Evolutionary conservation across 2,113 vertebrate genomes (phyloP), one percentile per base, ranked within the genome.

Genomic region (Mirza zaza): DNA sequence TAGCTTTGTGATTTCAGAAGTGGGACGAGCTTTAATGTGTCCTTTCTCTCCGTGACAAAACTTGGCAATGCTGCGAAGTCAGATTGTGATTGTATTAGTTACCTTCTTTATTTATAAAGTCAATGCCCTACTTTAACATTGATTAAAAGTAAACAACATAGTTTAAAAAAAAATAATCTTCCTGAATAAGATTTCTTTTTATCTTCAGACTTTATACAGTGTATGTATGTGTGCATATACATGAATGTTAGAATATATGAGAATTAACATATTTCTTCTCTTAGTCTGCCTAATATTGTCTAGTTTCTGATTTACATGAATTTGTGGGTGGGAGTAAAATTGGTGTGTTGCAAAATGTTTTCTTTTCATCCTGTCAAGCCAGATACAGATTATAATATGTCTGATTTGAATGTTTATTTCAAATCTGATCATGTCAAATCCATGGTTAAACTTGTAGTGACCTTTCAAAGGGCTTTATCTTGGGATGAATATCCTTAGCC

Each of bases 81-180:
- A 42, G 82, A 4, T 59, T 1, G 1, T 86, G 77, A 82, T 89
- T 59, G 34, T 86, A 61, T 77, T 97, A 84, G 95, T 92, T 87
- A 73, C 21, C 11, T 71, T 95, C 32, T 15, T 82, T 77, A 86
- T 89, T 97, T 91, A 63, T 63, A 63, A 88, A 94, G 63, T 80
- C 23, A 63, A 2, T 57, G 34, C 14, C 67, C 61, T 73, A 39
- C 14, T 91, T 88, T 73, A 85, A 79, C 45, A 63, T 0, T 55
- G 71, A 88, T 55, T 71, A 91, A 55, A 90, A 91, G 48, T 23
- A 61, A 88, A 23, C 8, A 71, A 11, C 25, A 12, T 80, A 5
- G 59, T n/a, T 97, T 39, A 23, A 63, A 76, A 87, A 79, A 87
- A 79, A 86, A 18, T 20, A 32, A 4, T 29, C 32, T 70, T 68